Base-by-base conservation (phyloP, 2,797 vertebrate species). In the Melanotaenia nigrans region DNA sequence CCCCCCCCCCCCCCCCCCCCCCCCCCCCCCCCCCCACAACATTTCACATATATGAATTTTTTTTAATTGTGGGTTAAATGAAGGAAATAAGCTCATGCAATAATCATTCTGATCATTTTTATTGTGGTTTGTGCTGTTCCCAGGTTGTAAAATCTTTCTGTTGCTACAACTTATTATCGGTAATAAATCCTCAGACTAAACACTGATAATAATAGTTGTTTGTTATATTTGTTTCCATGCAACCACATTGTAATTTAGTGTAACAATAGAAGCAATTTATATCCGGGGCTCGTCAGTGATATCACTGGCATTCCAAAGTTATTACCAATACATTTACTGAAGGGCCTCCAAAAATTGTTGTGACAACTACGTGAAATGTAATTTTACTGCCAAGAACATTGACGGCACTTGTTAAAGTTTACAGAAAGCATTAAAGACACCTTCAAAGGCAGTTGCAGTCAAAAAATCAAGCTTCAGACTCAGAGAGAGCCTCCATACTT, bases 401-500 rank as follows among this genome's bases (percentile, higher is more conserved):
- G 86, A 92, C 88, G 89, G 85, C 86, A 86, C 86, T 93, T 88
- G 85, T 88, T 87, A 85, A 87, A 87, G 75, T 89, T 87, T 79
- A 65, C 70, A 84, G 73, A 83, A 85, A 83, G 78, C 88, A 89
- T 92, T 88, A 92, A 92, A 92, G 90, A 83, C 83, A 75, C 75
- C 75, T 85, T 91, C 82, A 79, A 81, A 90, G 68, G 75, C 73
- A 36, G 62, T 80, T 68, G 54, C 77, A 49, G 66, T 81, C 71
- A 79, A 75, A 88, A 82, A 85, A 68, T 81, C 68, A 77, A 61
- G 82, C 78, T 66, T 28, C 58, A 78, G 75, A 81, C 85, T 85
- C 84, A 57, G 78, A 49, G 74, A 88, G 89, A 87, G 82, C 75
- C 90, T 89, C 90, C 86, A 88, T 89, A 88, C 79, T 92, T 90